A percentile compares a stretch with the other conserved stretches of the same genome.
These are phyloP conservation scores for Macrochelys suwanniensis DNA, from an alignment of 2,797 vertebrate genomes.

Conservation along the genomic window DNA sequence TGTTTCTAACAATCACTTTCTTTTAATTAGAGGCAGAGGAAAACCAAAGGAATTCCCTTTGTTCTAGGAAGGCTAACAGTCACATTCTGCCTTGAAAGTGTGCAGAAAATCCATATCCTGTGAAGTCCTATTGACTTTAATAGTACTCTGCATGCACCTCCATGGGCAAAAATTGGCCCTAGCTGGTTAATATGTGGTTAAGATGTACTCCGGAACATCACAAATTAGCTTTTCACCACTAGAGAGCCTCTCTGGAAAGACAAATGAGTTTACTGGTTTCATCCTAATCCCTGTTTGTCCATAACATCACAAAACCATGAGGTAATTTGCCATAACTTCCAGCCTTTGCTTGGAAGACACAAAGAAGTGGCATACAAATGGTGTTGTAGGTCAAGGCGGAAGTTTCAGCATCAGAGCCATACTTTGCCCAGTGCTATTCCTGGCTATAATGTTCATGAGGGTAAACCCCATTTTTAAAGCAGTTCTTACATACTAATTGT, in stretches of 20 bases:
- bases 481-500: not conserved
- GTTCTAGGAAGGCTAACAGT: not conserved
- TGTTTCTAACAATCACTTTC: not conserved
- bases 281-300: not conserved
- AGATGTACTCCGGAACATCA: not conserved
- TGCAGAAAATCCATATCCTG: not conserved
- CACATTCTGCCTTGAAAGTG: not conserved
- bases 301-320: slow-evolving; percentile 4
- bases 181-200: not conserved
- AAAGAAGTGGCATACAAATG: not conserved
- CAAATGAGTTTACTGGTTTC: not conserved
- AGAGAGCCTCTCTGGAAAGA: not conserved
- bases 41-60: not conserved
- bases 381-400: not conserved
- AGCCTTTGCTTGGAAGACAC: not conserved
- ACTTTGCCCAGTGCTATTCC: not conserved
- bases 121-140: not conserved
- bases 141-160: not conserved
- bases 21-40: not conserved
- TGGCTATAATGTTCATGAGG: not conserved
- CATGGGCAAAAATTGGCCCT: not conserved
- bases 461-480: slow-evolving; percentile 1
- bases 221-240: not conserved
- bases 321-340: not conserved
- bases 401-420: slow-evolving; percentile 8